phyloP scores from a whole-genome alignment of 2,797 vertebrate species.

The Poeciliopsis turneri region DNA sequence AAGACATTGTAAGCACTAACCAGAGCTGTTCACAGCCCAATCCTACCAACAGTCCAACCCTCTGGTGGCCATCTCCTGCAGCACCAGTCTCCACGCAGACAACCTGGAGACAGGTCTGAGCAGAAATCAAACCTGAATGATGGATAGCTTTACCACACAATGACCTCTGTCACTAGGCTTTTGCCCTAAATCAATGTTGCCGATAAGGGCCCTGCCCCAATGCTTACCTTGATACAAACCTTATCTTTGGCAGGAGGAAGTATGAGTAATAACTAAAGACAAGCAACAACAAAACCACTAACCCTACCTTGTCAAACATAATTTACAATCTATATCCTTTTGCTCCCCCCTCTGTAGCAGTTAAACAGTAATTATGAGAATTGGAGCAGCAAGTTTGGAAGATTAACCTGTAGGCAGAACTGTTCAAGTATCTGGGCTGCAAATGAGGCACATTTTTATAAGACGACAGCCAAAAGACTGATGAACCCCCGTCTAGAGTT shows the following conservation, averaged over 20 bases:
- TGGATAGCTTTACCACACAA: conserved; percentile 82
- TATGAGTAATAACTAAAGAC: conserved; percentile 93
- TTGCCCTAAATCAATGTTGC: conserved; percentile 82
- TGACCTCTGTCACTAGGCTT: conserved; percentile 80
- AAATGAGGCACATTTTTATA: conserved; percentile 77
- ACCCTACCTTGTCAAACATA: conserved; percentile 98
- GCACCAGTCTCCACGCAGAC: conserved; percentile 70
- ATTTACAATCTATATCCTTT: conserved; percentile 91
- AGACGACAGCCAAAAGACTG: conserved; percentile 51
- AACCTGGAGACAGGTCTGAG: conserved; percentile 78
- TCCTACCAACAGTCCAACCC: conserved; percentile 33
- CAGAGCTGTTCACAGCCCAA: conserved; percentile 15
- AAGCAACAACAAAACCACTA: conserved; percentile 92
- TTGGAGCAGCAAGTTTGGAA: conserved; percentile 82
- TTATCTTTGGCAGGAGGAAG: conserved; percentile 88
- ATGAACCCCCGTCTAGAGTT: not conserved
- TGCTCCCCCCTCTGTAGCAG: conserved; percentile 61
- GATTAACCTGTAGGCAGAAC: conserved; percentile 78
- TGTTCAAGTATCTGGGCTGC: conserved; percentile 72
- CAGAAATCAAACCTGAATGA: conserved; percentile 81
- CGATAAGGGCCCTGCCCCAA: conserved; percentile 83
- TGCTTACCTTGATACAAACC: conserved; percentile 83
- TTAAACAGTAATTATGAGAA: conserved; percentile 92
- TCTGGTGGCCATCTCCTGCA: conserved; percentile 34
- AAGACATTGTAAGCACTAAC: conserved; percentile 7